Evolutionary conservation across 2,888 invertebrate genomes (phyloP), one percentile per base, ranked within the genome.

Genomic region (Idaea biselata): DNA sequence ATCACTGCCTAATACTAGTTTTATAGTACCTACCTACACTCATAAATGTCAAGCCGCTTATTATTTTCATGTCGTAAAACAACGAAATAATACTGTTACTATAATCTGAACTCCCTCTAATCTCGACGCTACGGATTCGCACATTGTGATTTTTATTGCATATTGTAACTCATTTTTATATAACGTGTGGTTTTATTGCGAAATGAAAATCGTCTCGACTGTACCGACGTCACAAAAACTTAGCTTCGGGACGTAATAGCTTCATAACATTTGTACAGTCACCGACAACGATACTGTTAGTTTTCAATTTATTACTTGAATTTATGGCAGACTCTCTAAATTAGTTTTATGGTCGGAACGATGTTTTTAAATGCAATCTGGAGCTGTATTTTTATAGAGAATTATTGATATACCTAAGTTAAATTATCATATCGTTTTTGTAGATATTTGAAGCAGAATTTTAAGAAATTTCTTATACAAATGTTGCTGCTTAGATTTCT

Each of bases 11-110:
- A 80, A 79, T 80, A 80, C 74, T 74, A 80, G 72, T 88, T 89
- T 90, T 89, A 91, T 88, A 84, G 84, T 83, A 68, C n/a, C n/a
- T n/a, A n/a, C n/a, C n/a, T n/a, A n/a, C 70, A 66, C 64, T 77
- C 83, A 84, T 89, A 90, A 90, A 89, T 81, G 84, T 75, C 77
- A 79, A 65, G 71, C 73, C 79, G 83, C 82, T 89, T 88, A 90
- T 89, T 89, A 89, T 89, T 89, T 89, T 87, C 83, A 80, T 76
- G 88, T 90, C 89, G 83, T 91, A 91, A 91, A 91, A 88, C 88
- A 87, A 87, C 86, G 85, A 88, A 90, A 89, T 89, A 88, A 88
- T 87, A 86, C 80, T 83, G 83, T 82, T 75, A 85, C 88, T 83
- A 85, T 88, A 87, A 88, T 86, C 79, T 80, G 77, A 76, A 75